Conservation (phyloP, 2,888 invertebrate genomes). For the Amaurobius ferox region DNA sequence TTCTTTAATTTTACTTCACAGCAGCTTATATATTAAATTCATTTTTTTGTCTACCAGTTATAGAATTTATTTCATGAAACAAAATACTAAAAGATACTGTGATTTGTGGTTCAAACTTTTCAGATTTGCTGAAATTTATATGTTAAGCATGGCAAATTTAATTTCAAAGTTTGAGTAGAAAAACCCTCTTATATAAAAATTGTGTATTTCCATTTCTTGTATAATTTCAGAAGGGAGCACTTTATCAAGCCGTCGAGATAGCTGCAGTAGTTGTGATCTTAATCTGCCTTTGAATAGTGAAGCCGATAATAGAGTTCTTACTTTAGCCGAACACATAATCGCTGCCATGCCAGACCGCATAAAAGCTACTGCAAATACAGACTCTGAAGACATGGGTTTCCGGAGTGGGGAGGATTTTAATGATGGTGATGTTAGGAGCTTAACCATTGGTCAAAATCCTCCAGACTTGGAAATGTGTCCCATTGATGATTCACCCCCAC, state of each 20-base stretch:
- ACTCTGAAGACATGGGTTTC: constrained; percentile 55
- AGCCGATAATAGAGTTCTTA: constrained; percentile 83
- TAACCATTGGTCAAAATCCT: constrained; percentile 78
- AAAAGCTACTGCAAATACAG: constrained; percentile 82
- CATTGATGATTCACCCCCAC: constrained; percentile 75
- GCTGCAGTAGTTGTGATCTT: constrained; percentile 75
- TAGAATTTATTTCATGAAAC: too few species aligned
- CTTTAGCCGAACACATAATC: constrained; percentile 97
- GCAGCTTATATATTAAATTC: too few species aligned
- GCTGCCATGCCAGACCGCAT: constrained; percentile 98
- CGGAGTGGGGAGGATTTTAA: constrained; percentile 69
- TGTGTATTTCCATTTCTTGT: neutral
- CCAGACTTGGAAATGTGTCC: constrained; percentile 84
- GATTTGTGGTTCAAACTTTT: too few species aligned
- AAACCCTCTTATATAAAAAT: too few species aligned
- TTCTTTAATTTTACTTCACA: neutral
- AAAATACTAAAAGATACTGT: too few species aligned
- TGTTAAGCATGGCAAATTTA: too few species aligned
- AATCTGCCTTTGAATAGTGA: constrained; percentile 66
- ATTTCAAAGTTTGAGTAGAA: too few species aligned
- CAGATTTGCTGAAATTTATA: too few species aligned
- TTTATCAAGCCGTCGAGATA: constrained; percentile 74
- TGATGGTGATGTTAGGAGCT: constrained; percentile 65
- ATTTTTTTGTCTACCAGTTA: too few species aligned
- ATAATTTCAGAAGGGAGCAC: constrained; percentile 63